Percentiles rank a stretch among this genome's conserved stretches.
Evolutionary conservation across 2,888 invertebrate genomes (phyloP).

Genomic region (Microctonus brassicae): DNA sequence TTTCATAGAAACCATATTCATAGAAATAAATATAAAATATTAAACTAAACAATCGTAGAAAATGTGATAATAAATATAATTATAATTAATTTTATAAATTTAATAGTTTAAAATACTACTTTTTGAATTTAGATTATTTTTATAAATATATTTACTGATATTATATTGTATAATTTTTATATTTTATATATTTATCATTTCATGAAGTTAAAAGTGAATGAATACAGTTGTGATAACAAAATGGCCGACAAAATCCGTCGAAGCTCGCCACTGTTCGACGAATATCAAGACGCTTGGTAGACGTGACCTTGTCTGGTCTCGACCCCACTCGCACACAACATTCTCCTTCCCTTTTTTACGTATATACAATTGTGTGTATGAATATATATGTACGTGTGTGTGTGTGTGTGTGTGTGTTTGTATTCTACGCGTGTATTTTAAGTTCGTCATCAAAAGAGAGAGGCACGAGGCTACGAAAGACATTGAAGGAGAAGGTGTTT

Average conservation of each 20-base stretch:
- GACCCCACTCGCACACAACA: conserved; percentile 46
- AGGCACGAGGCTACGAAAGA: conserved; percentile 7
- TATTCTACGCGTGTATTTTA: not conserved
- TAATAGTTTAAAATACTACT: no score
- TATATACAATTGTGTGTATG: not conserved
- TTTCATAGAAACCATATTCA: no score
- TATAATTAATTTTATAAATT: no score
- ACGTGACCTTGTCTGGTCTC: conserved; percentile 68
- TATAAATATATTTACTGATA: not conserved
- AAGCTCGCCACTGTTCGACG: conserved; percentile 28
- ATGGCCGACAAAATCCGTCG: conserved; percentile 57
- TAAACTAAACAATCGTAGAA: no score
- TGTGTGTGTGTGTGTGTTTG: not conserved
- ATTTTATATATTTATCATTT: not conserved
- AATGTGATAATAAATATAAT: no score
- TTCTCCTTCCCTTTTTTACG: conserved; percentile 23
- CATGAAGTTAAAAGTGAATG: conserved; percentile 51
- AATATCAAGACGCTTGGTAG: conserved; percentile 57
- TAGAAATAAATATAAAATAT: no score
- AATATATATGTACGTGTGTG: not conserved
- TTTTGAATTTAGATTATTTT: no score
- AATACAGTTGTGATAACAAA: conserved; percentile 56
- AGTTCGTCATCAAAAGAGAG: conserved; percentile 11
- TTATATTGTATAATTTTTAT: conserved; percentile 10
- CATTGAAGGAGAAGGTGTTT: not conserved